phyloP scores from a whole-genome alignment of 2,888 invertebrate genomes.

The Melipona bicolor region DNA sequence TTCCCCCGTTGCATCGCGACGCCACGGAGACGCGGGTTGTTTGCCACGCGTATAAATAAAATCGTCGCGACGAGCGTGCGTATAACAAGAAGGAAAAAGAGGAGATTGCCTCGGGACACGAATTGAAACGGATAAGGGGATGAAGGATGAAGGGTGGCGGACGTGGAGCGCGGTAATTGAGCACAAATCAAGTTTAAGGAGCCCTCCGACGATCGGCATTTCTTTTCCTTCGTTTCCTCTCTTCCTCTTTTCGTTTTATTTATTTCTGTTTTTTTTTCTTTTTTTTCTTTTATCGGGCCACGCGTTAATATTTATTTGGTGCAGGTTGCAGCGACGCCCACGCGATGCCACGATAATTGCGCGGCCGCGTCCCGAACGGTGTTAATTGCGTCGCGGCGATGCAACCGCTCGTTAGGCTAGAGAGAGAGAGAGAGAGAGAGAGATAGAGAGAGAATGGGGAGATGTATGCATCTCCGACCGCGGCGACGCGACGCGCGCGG shows the following conservation, averaged over 20 bases:
- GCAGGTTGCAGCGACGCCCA: constrained; percentile 59
- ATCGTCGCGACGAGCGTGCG: constrained; percentile 76
- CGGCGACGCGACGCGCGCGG: constrained; percentile 38
- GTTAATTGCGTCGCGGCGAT: constrained; percentile 69
- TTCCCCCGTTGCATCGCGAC: constrained; percentile 57
- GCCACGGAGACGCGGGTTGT: constrained; percentile 76
- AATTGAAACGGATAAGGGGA: background rate
- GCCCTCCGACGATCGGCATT: constrained; percentile 56
- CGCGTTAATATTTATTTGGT: constrained; percentile 62
- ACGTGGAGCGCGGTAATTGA: constrained; percentile 81
- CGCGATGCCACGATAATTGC: constrained; percentile 63
- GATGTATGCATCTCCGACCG: constrained; percentile 32
- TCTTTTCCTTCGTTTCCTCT: background rate
- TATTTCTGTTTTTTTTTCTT: constrained; percentile 35
- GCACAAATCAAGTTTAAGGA: constrained; percentile 84
- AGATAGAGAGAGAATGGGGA: background rate
- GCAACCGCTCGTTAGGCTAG: constrained; percentile 1
- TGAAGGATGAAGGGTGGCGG: constrained; percentile 26
- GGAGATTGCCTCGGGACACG: background rate
- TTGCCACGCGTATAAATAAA: constrained; percentile 81
- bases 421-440: background rate
- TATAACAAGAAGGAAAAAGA: constrained; percentile 70
- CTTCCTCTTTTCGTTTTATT: constrained; percentile 38
- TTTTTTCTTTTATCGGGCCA: constrained; percentile 30
- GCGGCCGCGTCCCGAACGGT: constrained; percentile 50